Evolutionary conservation across 2,888 invertebrate genomes (phyloP).

Genomic region (Archips crataeganus): DNA sequence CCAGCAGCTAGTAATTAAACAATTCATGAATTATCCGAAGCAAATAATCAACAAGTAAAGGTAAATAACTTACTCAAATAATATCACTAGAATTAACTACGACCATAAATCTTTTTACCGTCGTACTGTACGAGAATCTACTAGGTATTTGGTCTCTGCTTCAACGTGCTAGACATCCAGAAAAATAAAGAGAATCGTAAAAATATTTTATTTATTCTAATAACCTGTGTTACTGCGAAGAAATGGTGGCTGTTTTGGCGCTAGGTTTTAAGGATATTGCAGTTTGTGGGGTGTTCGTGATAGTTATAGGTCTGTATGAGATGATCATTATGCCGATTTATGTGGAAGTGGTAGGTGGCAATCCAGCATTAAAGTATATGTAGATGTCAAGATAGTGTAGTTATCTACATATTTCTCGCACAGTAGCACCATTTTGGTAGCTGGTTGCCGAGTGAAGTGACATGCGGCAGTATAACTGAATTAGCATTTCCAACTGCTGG

Average conservation of each 20-base stretch:
- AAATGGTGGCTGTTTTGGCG: not conserved
- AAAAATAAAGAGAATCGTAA: constrained; percentile 12
- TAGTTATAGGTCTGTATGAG: too few relatives aligned
- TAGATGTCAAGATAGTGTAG: too few relatives aligned
- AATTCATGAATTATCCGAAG: too few relatives aligned
- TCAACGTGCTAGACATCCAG: not conserved
- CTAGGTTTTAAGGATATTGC: not conserved
- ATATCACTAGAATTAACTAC: not conserved
- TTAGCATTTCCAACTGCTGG: constrained; percentile 8
- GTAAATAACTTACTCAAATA: not conserved
- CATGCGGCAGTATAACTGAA: constrained; percentile 5
- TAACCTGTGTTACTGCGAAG: constrained; percentile 11
- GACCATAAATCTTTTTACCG: constrained; percentile 1
- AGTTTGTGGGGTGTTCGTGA: too few relatives aligned
- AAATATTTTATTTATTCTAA: constrained; percentile 12
- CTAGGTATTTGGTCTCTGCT: constrained; percentile 5
- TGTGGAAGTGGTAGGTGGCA: not conserved
- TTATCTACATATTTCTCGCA: not conserved
- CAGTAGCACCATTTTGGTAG: not conserved
- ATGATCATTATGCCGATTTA: too few relatives aligned
- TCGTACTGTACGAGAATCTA: not conserved
- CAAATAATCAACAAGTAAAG: not conserved
- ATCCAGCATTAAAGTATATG: too few relatives aligned
- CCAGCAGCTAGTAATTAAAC: too few relatives aligned
- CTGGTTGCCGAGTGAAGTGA: not conserved